Conservation (phyloP, 2,797 vertebrate species). For the Coilia nasus region DNA sequence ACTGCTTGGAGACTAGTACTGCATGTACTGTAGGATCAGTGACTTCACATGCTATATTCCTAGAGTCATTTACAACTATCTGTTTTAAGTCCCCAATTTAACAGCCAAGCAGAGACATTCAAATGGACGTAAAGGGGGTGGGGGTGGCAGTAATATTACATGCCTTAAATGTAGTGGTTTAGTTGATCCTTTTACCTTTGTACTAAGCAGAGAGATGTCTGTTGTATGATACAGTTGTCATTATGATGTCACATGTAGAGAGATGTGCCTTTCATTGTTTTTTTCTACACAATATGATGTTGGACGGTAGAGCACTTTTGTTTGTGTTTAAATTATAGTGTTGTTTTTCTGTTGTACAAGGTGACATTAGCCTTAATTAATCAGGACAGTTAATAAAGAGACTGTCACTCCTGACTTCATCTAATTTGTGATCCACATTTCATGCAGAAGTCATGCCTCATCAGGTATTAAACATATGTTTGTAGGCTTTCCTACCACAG, state of each 20-base stretch:
- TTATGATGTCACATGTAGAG: not conserved
- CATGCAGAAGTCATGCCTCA: not conserved
- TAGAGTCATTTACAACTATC: not conserved
- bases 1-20: not conserved
- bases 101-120: not conserved
- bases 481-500: not conserved
- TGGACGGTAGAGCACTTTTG: constrained; percentile 31
- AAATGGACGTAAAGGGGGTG: not conserved
- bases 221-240: not conserved
- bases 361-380: not conserved
- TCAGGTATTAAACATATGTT: not conserved
- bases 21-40: not conserved
- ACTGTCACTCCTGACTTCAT: not conserved
- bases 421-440: constrained; percentile 9
- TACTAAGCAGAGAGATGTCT: not conserved
- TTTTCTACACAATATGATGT: not conserved
- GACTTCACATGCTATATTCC: not conserved
- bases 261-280: not conserved
- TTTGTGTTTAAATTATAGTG: not conserved
- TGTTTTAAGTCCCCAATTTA: not conserved
- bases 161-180: not conserved
- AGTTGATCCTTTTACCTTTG: not conserved
- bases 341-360: not conserved
- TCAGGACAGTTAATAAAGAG: not conserved
- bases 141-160: not conserved